These are phyloP conservation scores for Pseudotriccus pelzelni DNA, from an alignment of 2,797 vertebrate genomes.

Conservation along the genomic window DNA sequence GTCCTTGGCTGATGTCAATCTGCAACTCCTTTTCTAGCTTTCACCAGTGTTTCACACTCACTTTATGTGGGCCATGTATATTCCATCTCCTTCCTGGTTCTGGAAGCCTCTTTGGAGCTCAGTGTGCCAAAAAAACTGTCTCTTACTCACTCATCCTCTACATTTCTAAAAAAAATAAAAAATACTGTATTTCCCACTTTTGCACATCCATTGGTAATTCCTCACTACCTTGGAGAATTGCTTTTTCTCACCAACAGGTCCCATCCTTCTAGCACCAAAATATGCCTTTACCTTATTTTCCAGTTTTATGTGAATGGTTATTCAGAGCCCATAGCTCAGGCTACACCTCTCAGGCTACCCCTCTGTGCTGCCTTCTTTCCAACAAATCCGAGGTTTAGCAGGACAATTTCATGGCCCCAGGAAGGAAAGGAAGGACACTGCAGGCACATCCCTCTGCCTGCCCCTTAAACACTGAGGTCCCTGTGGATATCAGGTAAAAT, in stretches of 20 bases:
- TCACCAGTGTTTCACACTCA: constrained; percentile 15
- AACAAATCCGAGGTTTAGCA: background rate
- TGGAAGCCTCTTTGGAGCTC: background rate
- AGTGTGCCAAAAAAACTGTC: constrained; percentile 42
- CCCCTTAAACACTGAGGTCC: background rate
- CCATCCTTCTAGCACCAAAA: background rate
- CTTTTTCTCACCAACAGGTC: background rate
- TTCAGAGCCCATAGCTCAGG: background rate
- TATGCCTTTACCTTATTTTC: background rate
- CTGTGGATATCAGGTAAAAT: background rate
- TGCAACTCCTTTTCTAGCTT: constrained; percentile 24
- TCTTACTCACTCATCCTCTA: constrained; percentile 45
- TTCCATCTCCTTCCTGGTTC: constrained; percentile 19
- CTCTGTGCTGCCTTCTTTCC: background rate
- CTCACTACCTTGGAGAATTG: background rate
- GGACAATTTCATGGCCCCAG: background rate
- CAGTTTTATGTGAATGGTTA: background rate
- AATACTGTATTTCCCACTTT: background rate
- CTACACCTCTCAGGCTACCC: background rate
- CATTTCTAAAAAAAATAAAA: background rate
- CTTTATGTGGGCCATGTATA: constrained; percentile 30
- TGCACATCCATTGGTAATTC: background rate
- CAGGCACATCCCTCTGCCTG: background rate
- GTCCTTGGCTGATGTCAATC: constrained; percentile 26
- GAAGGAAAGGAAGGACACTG: background rate